phyloP scores from a whole-genome alignment of 2,113 vertebrate genomes.

The Plotosus lineatus region DNA sequence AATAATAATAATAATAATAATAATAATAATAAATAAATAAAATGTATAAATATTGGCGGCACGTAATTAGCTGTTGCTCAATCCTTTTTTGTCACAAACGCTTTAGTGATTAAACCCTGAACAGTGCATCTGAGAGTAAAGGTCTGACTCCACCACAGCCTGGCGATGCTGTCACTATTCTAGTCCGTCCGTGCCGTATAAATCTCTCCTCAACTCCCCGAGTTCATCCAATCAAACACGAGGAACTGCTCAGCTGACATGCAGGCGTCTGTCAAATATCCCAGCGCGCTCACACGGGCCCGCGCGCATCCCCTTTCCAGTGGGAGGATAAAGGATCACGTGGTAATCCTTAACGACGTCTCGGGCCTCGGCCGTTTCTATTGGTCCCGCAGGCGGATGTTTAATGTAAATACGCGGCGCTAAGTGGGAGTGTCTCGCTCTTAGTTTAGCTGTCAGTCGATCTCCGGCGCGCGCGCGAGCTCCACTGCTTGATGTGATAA shows the following conservation, averaged over 20 bases:
- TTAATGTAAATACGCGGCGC: conserved; percentile 70
- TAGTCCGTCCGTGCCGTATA: not conserved
- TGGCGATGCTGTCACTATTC: not conserved
- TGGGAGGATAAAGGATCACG: conserved; percentile 49
- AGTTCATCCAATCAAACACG: conserved; percentile 24
- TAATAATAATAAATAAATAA: not conserved
- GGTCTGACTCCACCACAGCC: not conserved
- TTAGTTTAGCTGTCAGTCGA: conserved; percentile 84
- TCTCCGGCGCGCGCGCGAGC: conserved; percentile 61
- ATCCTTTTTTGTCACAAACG: not conserved
- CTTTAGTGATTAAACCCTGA: not conserved
- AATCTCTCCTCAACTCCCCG: not conserved
- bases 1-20: not conserved
- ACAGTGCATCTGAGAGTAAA: not conserved
- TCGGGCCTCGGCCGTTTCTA: conserved; percentile 48
- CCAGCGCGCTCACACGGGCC: not conserved
- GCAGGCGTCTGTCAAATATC: not conserved
- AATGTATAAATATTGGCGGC: not conserved
- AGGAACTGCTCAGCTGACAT: not conserved
- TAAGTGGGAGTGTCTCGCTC: conserved; percentile 85
- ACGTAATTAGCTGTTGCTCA: not conserved
- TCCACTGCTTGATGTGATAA: conserved; percentile 64
- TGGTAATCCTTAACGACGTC: conserved; percentile 45
- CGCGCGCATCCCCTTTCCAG: conserved; percentile 26
- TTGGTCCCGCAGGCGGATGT: conserved; percentile 70